These are phyloP conservation scores for Octopus bimaculoides DNA, from an alignment of 1,140 invertebrate species.

Conservation along the genomic window DNA sequence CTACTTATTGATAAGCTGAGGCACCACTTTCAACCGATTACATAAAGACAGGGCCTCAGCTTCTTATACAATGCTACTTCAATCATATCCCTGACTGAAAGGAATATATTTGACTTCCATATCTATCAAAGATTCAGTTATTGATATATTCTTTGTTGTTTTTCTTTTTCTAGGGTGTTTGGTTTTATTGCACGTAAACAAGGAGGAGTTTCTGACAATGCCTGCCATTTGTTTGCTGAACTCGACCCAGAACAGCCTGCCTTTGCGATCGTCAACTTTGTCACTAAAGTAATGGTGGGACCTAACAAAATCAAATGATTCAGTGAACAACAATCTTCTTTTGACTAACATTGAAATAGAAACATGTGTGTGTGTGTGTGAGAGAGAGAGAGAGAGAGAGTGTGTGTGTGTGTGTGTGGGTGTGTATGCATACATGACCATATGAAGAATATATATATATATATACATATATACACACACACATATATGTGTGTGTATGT, in stretches of 20 bases:
- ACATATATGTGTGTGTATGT: not conserved
- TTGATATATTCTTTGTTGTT: constrained; percentile 6
- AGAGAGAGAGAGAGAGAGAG: not conserved
- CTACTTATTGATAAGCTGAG: no score
- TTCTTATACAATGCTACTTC: no score
- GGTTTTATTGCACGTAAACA: constrained; percentile 90
- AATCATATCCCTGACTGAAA: no score
- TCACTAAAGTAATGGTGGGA: constrained; percentile 76
- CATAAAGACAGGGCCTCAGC: no score
- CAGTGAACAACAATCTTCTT: no score
- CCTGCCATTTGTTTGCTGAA: constrained; percentile 95
- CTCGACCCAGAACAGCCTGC: constrained; percentile 92
- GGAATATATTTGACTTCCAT: no score
- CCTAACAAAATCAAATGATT: constrained; percentile 46
- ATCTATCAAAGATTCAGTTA: not conserved
- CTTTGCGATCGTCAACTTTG: constrained; percentile 92
- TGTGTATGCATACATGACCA: not conserved
- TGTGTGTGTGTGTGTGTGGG: not conserved
- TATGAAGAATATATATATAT: not conserved
- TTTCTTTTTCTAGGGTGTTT: constrained; percentile 62
- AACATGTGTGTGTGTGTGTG: not conserved
- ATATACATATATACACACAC: not conserved
- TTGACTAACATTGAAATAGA: not conserved
- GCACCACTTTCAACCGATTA: no score
- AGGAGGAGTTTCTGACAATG: constrained; percentile 80